These are phyloP conservation scores for Scrobipalpa costella DNA, from an alignment of 2,888 invertebrate genomes.

Conservation along the genomic window DNA sequence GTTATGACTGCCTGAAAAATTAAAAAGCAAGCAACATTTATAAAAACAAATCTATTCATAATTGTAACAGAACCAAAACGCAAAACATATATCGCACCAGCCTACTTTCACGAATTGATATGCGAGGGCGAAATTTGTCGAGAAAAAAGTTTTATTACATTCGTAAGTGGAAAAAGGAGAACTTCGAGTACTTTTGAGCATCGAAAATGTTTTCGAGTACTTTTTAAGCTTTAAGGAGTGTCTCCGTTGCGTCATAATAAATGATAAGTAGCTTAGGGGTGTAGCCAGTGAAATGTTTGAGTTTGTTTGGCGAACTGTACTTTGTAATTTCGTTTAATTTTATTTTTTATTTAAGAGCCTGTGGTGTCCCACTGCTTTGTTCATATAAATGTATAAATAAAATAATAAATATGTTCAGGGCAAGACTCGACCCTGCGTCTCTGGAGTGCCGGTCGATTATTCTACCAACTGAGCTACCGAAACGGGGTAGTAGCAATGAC, in stretches of 20 bases:
- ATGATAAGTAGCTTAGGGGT: constrained; percentile 5
- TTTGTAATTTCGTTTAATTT: not conserved
- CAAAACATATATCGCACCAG: not conserved
- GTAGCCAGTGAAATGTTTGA: not conserved
- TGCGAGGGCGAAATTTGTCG: constrained; percentile 10
- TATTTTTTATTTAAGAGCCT: not conserved
- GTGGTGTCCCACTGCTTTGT: too few relatives aligned
- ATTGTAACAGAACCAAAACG: constrained; percentile 1
- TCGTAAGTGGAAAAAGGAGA: constrained; percentile 15
- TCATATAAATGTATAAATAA: too few relatives aligned
- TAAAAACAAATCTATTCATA: not conserved
- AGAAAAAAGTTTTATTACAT: constrained; percentile 18
- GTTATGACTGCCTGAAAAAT: too few relatives aligned
- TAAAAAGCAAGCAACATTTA: too few relatives aligned
- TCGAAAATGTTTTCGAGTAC: constrained; percentile 13
- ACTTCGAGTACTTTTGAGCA: constrained; percentile 5
- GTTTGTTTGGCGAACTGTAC: not conserved
- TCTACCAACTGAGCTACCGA: too few relatives aligned
- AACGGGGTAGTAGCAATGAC: too few relatives aligned
- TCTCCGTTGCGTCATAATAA: constrained; percentile 15
- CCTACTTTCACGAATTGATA: constrained; percentile 8
- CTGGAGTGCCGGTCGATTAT: too few relatives aligned
- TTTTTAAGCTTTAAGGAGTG: constrained; percentile 16
- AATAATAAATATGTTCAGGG: too few relatives aligned
- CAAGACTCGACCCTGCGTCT: too few relatives aligned